Evolutionary conservation across 2,888 invertebrate species (phyloP), one percentile per base, ranked within the genome.

Genomic region (Neoaliturus tenellus): DNA sequence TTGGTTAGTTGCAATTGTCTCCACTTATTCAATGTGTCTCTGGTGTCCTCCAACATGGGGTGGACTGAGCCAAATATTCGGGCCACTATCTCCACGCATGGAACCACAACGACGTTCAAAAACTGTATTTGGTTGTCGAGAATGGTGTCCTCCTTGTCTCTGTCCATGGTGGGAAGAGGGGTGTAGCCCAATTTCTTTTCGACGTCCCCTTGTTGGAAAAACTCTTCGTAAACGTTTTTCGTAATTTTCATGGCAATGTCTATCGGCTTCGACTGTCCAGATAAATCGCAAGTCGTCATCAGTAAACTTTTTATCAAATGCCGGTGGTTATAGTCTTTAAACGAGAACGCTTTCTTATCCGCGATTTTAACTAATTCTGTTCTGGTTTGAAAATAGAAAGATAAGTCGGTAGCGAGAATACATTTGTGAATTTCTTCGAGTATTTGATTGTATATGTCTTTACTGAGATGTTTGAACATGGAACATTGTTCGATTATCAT

Each of bases 91-190:
- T 93, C 89, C 25, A 92, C 90, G 84, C 93, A 93, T 0, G 94
- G 94, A 87, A 94, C 89, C 85, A 93, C 93, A 78, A 94, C 92
- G 44, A 93, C 92, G 0, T 92, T 91, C 25, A 94, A 89, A 90
- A 94, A 94, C 89, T 93, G 92, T 23, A 93, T 92, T 91, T 94
- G 94, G 87, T 94, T 93, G 31, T 93, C 92, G 0, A 94, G 93
- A 88, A 94, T 92, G 89, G 92, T 91, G 85, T 91, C 87, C 85
- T 91, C 89, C 87, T 93, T 93, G 1, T 92, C 91, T 67, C 94
- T 90, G 89, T 94, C 93, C 94, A 94, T 94, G 91, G 94, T 92
- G 85, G 93, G 92, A 5, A 93, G 90, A 0, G 94, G 94, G 0
- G 90, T 91, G 88, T 93, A 91, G 67, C 93, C 93, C 91, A 93